phyloP scores from a whole-genome alignment of 2,888 invertebrate genomes.

The Kuschelorhynchus macadamiae region DNA sequence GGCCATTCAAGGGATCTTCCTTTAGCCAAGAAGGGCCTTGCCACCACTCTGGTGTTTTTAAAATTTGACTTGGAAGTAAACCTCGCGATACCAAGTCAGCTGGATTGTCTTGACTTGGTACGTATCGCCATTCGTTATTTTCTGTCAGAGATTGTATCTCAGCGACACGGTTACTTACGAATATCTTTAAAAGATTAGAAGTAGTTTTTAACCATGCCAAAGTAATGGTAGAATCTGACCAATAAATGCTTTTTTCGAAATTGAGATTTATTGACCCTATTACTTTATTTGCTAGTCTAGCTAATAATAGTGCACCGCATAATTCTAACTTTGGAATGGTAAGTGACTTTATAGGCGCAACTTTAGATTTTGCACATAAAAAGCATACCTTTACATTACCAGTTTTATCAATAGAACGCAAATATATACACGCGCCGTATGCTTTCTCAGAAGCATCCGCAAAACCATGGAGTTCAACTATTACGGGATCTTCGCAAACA shows the following conservation, averaged over 20 bases:
- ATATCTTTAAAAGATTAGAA: conserved; percentile 45
- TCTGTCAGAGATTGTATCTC: conserved; percentile 48
- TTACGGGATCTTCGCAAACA: background rate
- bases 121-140: too few relatives aligned
- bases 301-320: conserved; percentile 43
- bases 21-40: background rate
- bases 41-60: too few relatives aligned
- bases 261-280: conserved; percentile 28
- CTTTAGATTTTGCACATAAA: conserved; percentile 23
- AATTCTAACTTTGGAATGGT: conserved; percentile 51
- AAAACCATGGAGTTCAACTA: conserved; percentile 19
- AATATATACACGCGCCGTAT: conserved; percentile 25
- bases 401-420: background rate
- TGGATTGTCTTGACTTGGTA: too few relatives aligned
- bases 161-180: conserved; percentile 49
- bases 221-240: conserved; percentile 12
- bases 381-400: conserved; percentile 1
- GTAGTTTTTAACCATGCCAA: background rate
- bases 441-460: conserved; percentile 22
- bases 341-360: conserved; percentile 51
- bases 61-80: too few relatives aligned
- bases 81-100: too few relatives aligned
- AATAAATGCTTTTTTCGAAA: conserved; percentile 43
- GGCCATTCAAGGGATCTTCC: background rate
- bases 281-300: conserved; percentile 35